Evolutionary conservation across 2,888 invertebrate species (phyloP).

Genomic region (Ryuthela nishihirai): DNA sequence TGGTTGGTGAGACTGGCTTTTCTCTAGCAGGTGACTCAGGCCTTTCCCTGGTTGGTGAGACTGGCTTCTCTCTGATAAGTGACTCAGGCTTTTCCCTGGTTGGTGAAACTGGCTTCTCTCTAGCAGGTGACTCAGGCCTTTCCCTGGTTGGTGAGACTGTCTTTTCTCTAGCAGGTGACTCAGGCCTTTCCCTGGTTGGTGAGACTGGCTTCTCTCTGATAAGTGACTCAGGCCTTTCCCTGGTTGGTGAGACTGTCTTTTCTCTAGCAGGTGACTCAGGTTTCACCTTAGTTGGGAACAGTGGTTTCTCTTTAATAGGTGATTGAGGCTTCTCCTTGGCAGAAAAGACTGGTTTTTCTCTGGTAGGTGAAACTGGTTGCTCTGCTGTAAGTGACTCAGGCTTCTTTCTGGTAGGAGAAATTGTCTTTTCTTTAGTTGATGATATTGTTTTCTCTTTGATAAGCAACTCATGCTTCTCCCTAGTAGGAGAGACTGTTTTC

Average conservation of each 20-base stretch:
- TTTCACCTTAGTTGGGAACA: background rate
- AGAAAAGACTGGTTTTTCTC: background rate
- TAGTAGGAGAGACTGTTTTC: background rate
- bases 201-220: background rate
- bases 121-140: no score
- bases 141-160: no score
- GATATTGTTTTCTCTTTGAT: no score
- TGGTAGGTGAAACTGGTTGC: background rate
- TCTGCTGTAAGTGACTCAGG: background rate
- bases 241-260: background rate
- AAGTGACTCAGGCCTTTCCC: background rate
- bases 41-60: no score
- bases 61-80: no score
- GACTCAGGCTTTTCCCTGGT: no score
- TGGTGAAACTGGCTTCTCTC: no score
- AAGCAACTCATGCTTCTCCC: no score
- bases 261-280: background rate
- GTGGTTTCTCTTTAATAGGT: constrained; percentile 3
- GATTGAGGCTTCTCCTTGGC: background rate
- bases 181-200: constrained; percentile 1
- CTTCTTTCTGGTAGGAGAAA: background rate
- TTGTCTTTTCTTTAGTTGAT: background rate
- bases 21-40: background rate
- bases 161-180: background rate
- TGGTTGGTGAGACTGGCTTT: no score